Conservation (phyloP, 2,797 vertebrate genomes). For the Syncerus caffer region DNA sequence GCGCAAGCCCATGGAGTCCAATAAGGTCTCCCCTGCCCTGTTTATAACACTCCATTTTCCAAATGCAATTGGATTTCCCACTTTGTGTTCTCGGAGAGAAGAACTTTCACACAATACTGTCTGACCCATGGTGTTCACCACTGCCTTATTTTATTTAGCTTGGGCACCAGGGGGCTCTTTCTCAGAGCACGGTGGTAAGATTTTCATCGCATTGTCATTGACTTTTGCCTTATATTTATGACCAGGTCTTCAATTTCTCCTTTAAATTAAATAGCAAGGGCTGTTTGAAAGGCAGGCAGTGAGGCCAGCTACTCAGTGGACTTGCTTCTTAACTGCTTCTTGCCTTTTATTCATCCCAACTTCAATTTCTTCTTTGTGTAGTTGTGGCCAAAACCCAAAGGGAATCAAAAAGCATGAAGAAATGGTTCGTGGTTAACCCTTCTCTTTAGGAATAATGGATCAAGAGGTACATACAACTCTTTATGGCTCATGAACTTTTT, state of each 20-base stretch:
- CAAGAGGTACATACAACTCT: background rate
- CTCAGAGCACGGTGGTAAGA: background rate
- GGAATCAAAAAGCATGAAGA: conserved; percentile 22
- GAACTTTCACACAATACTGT: background rate
- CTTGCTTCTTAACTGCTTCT: conserved; percentile 57
- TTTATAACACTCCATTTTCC: background rate
- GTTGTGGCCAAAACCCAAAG: conserved; percentile 47
- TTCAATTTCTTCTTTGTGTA: conserved; percentile 67
- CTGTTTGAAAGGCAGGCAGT: conserved; percentile 52
- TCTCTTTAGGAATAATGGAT: background rate
- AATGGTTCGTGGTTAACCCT: conserved; percentile 40
- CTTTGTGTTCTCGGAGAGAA: background rate
- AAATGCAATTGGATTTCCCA: background rate
- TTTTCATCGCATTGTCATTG: conserved; percentile 53
- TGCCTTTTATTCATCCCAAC: conserved; percentile 58
- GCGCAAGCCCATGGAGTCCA: background rate
- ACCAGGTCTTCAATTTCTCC: conserved; percentile 61
- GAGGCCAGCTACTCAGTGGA: conserved; percentile 39
- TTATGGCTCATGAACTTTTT: background rate
- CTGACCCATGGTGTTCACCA: background rate
- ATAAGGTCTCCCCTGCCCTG: background rate
- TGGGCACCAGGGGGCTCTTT: background rate
- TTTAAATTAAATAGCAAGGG: conserved; percentile 67
- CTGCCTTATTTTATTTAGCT: conserved; percentile 3
- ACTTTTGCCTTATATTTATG: conserved; percentile 72